These are phyloP conservation scores for Hydractinia symbiolongicarpus DNA, from an alignment of 30 jellyfish, hydroid and myxozoan species.

Conservation along the genomic window DNA sequence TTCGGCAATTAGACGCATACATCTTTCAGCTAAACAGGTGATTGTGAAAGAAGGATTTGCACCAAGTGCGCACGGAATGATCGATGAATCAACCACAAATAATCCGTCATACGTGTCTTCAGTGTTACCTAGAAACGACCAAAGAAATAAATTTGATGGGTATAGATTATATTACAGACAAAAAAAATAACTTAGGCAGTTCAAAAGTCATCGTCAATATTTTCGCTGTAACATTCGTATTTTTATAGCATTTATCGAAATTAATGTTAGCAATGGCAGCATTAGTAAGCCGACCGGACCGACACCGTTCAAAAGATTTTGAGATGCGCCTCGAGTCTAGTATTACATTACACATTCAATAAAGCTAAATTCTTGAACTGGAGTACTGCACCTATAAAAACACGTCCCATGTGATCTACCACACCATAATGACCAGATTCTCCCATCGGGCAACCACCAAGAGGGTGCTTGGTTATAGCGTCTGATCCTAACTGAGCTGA, in stretches of 20 bases:
- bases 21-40: conserved; percentile 94
- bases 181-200: background rate
- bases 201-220: no score
- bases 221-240: no score
- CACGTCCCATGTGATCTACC: conserved; percentile 88
- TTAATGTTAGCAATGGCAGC: no score
- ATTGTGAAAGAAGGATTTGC: conserved; percentile 90
- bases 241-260: no score
- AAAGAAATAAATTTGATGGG: background rate
- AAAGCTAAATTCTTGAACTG: no score
- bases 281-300: no score
- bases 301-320: no score
- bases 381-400: conserved; percentile 61
- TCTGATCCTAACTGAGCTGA: conserved; percentile 77
- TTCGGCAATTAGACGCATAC: conserved; percentile 88
- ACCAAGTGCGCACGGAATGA: conserved; percentile 96
- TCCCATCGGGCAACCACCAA: conserved; percentile 99
- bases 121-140: conserved; percentile 51
- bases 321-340: no score
- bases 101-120: conserved; percentile 96
- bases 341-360: no score
- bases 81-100: conserved; percentile 72
- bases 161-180: background rate
- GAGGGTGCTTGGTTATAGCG: conserved; percentile 75
- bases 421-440: conserved; percentile 90